phyloP scores from a whole-genome alignment of 2,888 invertebrate genomes.

The Leptinotarsa peninsularis region DNA sequence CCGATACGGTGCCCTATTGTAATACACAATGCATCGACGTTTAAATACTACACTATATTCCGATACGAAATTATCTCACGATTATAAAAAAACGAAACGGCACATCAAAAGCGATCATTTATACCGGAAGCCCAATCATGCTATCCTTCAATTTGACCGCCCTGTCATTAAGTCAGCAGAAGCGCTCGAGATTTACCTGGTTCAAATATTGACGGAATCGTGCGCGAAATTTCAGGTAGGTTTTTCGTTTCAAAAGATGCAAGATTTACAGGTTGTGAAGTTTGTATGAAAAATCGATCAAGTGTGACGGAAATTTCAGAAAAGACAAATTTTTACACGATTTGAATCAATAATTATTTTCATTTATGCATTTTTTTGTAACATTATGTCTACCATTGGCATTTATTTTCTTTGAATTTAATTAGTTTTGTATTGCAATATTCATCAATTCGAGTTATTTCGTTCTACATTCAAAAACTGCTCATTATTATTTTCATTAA shows the following conservation, averaged over 20 bases:
- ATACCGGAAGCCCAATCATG: conserved; percentile 46
- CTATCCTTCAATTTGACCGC: conserved; percentile 30
- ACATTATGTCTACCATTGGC: no score
- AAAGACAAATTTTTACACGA: not conserved
- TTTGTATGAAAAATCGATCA: not conserved
- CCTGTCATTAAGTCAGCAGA: conserved; percentile 38
- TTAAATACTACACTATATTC: conserved; percentile 20
- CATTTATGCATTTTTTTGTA: no score
- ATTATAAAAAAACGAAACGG: conserved; percentile 34
- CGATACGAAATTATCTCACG: conserved; percentile 27
- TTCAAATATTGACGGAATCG: conserved; percentile 6
- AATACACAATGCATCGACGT: conserved; percentile 22
- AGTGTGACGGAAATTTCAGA: not conserved
- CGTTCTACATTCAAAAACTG: no score
- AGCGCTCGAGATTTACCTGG: conserved; percentile 20
- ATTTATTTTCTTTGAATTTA: no score
- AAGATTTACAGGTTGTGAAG: not conserved
- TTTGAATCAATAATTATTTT: no score
- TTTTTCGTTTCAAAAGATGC: not conserved
- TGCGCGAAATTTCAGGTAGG: conserved; percentile 22
- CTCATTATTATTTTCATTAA: no score
- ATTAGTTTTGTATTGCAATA: no score
- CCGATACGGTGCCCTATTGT: conserved; percentile 19
- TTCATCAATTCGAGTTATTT: no score
- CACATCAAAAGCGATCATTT: conserved; percentile 42